Evolutionary conservation across 1,140 invertebrate genomes (phyloP).

Genomic region (Gonioctena quinquepunctata): DNA sequence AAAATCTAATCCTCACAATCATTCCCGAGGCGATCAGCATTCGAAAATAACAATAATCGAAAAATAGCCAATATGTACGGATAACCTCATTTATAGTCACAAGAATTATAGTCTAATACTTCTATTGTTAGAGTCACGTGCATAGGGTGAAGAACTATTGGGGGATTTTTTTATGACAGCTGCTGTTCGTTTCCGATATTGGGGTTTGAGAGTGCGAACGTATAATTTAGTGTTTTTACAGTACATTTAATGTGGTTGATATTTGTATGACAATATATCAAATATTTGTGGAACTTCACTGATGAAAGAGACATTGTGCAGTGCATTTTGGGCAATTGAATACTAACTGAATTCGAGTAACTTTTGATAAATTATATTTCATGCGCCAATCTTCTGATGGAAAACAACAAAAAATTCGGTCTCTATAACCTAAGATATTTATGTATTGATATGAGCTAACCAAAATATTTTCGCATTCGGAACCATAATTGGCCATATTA

Average conservation of each 20-base stretch:
- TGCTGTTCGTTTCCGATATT: background rate
- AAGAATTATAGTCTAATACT: background rate
- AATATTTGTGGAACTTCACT: background rate
- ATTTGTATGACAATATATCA: background rate
- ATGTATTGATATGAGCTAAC: no score
- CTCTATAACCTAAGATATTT: no score
- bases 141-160: background rate
- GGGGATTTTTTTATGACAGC: constrained; percentile 9
- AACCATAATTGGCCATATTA: no score
- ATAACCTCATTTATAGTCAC: background rate
- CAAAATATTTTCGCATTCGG: no score
- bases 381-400: no score
- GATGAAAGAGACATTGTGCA: no score
- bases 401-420: no score
- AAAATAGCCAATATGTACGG: constrained; percentile 6
- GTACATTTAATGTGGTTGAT: background rate
- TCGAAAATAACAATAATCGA: background rate
- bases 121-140: constrained; percentile 4
- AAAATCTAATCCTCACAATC: no score
- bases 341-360: no score
- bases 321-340: no score
- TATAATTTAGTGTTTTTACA: constrained; percentile 1
- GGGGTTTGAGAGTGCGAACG: background rate
- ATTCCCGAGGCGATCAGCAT: no score
- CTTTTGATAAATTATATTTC: no score